A percentile compares a stretch with the other conserved stretches of the same genome.
phyloP scores from a whole-genome alignment of 2,113 vertebrate species.

The Dunckerocampus dactyliophorus region DNA sequence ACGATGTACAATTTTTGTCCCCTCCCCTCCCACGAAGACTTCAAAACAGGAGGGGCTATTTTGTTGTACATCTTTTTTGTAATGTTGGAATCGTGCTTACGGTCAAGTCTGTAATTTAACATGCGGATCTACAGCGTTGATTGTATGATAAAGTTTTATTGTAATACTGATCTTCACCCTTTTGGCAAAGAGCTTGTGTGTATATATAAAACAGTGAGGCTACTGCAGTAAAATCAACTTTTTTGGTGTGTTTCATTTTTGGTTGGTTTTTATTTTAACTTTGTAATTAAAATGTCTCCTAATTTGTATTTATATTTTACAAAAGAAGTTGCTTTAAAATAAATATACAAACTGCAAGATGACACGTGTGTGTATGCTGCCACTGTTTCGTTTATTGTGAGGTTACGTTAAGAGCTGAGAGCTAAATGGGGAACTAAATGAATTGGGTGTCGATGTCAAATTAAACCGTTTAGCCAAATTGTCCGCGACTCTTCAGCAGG shows the following conservation, averaged over 20 bases:
- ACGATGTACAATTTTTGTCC: constrained; percentile 44
- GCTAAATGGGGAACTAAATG: constrained; percentile 8
- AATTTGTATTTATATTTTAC: constrained; percentile 99
- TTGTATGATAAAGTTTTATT: constrained; percentile 87
- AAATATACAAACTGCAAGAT: constrained; percentile 89
- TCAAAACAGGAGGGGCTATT: constrained; percentile 79
- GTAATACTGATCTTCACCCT: constrained; percentile 86
- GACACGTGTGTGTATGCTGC: constrained; percentile 50
- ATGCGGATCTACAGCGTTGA: constrained; percentile 87
- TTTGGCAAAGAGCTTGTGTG: constrained; percentile 86
- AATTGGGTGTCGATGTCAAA: constrained; percentile 18
- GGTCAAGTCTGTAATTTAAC: constrained; percentile 94
- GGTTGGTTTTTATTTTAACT: constrained; percentile 89
- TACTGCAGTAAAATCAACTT: constrained; percentile 75
- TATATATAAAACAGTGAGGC: constrained; percentile 79
- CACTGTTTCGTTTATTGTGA: constrained; percentile 17
- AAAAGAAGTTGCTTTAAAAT: constrained; percentile 88
- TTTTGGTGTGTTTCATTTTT: constrained; percentile 82
- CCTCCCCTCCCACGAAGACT: constrained; percentile 43
- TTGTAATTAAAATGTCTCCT: constrained; percentile 98
- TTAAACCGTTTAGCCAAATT: constrained; percentile 28
- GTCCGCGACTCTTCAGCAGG: not conserved
- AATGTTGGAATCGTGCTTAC: constrained; percentile 79
- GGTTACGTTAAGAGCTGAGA: not conserved
- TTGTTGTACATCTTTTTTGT: constrained; percentile 66